Evolutionary conservation across 2,797 vertebrate species (phyloP).

Genomic region (Sebastes cheni): DNA sequence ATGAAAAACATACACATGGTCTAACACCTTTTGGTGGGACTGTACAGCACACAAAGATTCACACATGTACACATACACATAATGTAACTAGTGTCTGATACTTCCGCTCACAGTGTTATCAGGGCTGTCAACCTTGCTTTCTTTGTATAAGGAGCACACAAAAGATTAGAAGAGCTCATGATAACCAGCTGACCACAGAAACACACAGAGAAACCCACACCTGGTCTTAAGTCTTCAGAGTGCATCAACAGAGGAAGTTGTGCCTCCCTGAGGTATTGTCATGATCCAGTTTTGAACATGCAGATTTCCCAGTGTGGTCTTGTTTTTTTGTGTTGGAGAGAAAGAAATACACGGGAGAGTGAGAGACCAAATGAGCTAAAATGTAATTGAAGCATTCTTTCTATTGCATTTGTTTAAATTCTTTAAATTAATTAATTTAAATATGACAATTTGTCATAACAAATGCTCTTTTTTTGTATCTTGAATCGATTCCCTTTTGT

Average conservation of each 20-base stretch:
- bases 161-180: constrained; percentile 27
- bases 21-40: background rate
- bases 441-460: background rate
- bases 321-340: background rate
- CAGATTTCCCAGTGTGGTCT: background rate
- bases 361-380: background rate
- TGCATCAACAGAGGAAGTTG: constrained; percentile 35
- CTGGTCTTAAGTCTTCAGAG: background rate
- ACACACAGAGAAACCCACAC: background rate
- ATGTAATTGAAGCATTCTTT: background rate
- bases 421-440: background rate
- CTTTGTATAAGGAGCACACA: constrained; percentile 1
- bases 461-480: background rate
- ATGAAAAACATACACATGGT: background rate
- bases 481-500: background rate
- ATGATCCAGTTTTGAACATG: constrained; percentile 37
- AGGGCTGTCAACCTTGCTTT: constrained; percentile 17
- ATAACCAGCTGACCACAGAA: constrained; percentile 21
- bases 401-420: background rate
- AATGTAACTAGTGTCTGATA: background rate
- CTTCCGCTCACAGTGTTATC: constrained; percentile 31
- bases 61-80: background rate
- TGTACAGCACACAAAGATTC: background rate
- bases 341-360: background rate
- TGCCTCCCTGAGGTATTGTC: constrained; percentile 17